A percentile compares a stretch with the other conserved stretches of the same genome.
phyloP scores from a whole-genome alignment of 2,797 vertebrate genomes.

The Erithacus rubecula region DNA sequence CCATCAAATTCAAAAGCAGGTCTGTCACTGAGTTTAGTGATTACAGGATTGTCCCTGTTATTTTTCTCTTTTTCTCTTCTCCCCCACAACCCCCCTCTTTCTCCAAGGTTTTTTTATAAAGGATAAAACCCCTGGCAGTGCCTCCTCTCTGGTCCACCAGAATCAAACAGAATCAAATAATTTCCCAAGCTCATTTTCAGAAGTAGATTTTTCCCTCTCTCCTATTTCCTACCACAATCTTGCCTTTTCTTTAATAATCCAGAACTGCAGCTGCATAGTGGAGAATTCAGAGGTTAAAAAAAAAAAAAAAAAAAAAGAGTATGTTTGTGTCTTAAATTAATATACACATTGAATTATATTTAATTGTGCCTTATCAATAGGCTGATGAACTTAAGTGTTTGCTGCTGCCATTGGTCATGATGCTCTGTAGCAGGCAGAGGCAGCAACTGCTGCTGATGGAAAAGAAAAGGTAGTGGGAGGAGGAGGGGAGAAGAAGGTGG shows the following conservation, averaged over 20 bases:
- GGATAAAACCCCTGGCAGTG: background rate
- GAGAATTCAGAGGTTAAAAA: background rate
- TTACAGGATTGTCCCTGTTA: background rate
- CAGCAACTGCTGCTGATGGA: slow-evolving; percentile 42
- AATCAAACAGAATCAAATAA: background rate
- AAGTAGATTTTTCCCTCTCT: background rate
- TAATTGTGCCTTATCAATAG: slow-evolving; percentile 1
- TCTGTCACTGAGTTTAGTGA: background rate
- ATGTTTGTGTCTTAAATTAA: background rate
- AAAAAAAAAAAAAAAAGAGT: background rate
- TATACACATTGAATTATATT: background rate
- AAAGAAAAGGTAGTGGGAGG: slow-evolving; percentile 58
- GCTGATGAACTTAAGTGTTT: background rate
- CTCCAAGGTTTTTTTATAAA: background rate
- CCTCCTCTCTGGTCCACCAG: background rate
- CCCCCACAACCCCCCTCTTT: fast-evolving
- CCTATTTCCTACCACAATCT: background rate
- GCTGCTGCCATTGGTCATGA: slow-evolving; percentile 33
- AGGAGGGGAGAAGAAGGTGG: slow-evolving; percentile 31
- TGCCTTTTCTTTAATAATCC: background rate
- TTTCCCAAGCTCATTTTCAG: background rate
- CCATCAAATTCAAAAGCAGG: background rate
- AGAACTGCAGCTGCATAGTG: background rate
- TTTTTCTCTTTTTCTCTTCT: background rate
- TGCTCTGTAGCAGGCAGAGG: slow-evolving; percentile 25